Evolutionary conservation across 1,140 invertebrate genomes (phyloP), one percentile per base, ranked within the genome.

Genomic region (Spodoptera litura): DNA sequence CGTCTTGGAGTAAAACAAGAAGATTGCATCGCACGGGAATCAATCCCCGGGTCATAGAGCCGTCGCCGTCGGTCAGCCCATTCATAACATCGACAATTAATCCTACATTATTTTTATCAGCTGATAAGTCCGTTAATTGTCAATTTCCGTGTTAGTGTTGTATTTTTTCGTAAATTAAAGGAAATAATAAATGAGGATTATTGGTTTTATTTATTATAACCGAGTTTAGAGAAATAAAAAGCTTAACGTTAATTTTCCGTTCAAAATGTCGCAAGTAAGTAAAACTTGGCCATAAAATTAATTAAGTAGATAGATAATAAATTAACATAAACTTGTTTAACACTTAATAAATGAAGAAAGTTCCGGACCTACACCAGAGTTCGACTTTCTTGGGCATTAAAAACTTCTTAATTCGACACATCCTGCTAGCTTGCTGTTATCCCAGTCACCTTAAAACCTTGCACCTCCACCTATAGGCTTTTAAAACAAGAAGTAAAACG

Each of bases 401-500:
- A 13, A 64, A n/a, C n/a, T 11, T 44, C 38, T 44, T 44, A 15
- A 61, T n/a, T 27, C 49, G 49, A 51, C 44, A 52, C 64, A 70
- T 70, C 20, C 49, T 13, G 44, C 44, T 52, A 61, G 25, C 58
- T 49, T 13, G 35, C 55, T 49, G 58, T 61, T 64, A 64, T 51
- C 73, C 38, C 25, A 38, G 27, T 31, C 49, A 25, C 59, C 15
- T 64, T 27, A 76, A 77, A 76, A 77, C 74, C 74, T 77, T 35
- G 31, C 61, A 61, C 62, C 66, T 70, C 44, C 38, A 68, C 53
- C 74, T 20, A 61, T 12, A 53, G 59, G 51, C 61, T 58, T 66
- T 66, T 76, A 68, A 77, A 72, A 74, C 51, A 78, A 78, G 59
- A 64, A 64, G 31, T 66, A 77, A 74, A 78, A 80, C 62, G 68